Conservation (phyloP, 2,113 vertebrate species). For the Ceyx melanurus region DNA sequence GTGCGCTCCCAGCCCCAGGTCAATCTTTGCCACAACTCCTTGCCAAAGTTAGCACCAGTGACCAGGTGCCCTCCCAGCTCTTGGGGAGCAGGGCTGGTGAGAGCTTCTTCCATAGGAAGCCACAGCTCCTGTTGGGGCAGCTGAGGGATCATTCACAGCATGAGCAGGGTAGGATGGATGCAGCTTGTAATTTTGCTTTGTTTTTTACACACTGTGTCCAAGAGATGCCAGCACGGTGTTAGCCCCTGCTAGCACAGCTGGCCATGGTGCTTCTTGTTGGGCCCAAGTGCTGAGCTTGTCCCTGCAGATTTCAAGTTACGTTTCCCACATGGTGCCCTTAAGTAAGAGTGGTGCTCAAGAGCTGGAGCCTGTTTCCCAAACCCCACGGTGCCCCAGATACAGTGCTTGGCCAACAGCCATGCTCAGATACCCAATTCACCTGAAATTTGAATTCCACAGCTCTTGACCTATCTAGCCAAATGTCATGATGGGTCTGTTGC, state of each 20-base stretch:
- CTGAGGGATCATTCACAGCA: accelerated
- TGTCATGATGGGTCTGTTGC: not conserved
- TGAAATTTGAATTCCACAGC: not conserved
- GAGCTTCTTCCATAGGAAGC: not conserved
- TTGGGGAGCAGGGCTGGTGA: not conserved
- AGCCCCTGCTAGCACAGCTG: not conserved
- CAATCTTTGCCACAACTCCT: not conserved
- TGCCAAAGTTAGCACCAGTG: not conserved
- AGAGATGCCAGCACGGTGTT: accelerated
- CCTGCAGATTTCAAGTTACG: not conserved
- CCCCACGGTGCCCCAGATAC: accelerated
- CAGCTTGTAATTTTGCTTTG: not conserved
- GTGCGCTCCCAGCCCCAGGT: not conserved
- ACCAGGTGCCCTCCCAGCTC: not conserved
- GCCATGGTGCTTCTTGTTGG: not conserved
- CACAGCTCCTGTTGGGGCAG: accelerated
- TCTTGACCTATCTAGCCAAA: not conserved
- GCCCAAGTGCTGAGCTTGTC: not conserved
- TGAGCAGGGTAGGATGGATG: not conserved
- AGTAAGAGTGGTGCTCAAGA: not conserved
- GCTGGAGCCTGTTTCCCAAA: not conserved
- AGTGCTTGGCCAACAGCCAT: not conserved
- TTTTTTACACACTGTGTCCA: not conserved
- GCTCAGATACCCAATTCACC: not conserved
- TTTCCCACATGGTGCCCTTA: not conserved